Base-by-base conservation (phyloP, 92 coral and sea anemone genomes). In the Palythoa caribaeorum region DNA sequence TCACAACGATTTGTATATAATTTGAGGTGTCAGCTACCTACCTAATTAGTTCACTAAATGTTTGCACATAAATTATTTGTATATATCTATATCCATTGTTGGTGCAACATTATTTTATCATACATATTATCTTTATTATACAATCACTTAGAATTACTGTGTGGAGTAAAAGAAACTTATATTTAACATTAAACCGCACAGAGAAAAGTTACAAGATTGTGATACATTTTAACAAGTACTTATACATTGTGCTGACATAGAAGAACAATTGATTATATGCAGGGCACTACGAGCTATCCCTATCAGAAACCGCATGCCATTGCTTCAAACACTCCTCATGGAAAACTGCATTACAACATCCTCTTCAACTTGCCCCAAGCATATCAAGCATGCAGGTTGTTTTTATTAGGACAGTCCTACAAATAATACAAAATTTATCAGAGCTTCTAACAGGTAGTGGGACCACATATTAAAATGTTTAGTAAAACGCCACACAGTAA, bases 281-380 rank as follows among this genome's bases (percentile, higher is more conserved):
- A 88, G 91, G 91, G 62, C 84, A 88, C 69, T 88, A 59, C 5
- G 83, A 84, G 47, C 92, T 63, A 57, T 14, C 19, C 70, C 83
- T 81, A 83, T 84, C 89, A 15, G 92, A 84, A 85, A 79, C 80
- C 17, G 68, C 71, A 75, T 83, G 92, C 89, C 89, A 65, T 74
- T 89, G 89, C 65, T 76, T 70, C 88, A 89, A 89, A 72, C 89
- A 89, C 66, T 59, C 84, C 51, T 81, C 77, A 51, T 89, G 92
- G 80, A 89, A 89, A 10, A 89, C 89, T 73, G 70, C 92, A 83
- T 70, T 76, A 69, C 92, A 84, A 73, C 92, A 9, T 84, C 84
- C 63, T 55, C 89, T 83, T 72, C 89, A 89, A 84, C 62, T 16
- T 71, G 44, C 83, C 76, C 79, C 87, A 40, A 40, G 47, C 47